Evolutionary conservation across 2,888 invertebrate species (phyloP), one percentile per base, ranked within the genome.

Genomic region (Trachelus tabidus): DNA sequence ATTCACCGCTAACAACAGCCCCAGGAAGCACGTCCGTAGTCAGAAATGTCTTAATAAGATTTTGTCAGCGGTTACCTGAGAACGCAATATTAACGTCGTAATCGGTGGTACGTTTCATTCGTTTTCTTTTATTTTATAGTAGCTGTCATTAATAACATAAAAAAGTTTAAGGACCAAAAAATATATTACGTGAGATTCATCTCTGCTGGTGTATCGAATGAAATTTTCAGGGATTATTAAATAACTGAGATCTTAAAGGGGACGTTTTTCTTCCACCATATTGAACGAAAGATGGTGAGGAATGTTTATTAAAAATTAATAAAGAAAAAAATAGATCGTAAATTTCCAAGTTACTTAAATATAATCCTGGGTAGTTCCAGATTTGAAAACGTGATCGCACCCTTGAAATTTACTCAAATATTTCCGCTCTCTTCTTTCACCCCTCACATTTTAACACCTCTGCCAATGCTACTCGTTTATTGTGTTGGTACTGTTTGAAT

Each of bases 321-420:
- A 2, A 40, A 40, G 15, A 40, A 15, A 40, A 40, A 40, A 15
- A 15, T 40, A 15, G 0, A 2, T 23, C 23, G 2, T 9, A 56
- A 80, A 85, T 79, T 76, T 76, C 78, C 81, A 77, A 81, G 81
- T 83, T 81, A 73, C 77, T 85, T 76, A 81, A 82, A 85, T 85
- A 77, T 85, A 85, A 69, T 69, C 79, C 79, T 9, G 23, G 9
- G 56, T 56, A 23, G 0, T 31, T 11, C 12, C n/a, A 23, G 79
- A 79, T 84, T 82, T 82, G 79, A 81, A 83, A 84, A 83, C 81
- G 77, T 75, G 82, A 85, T 75, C 80, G 75, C 69, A 77, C 77
- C 79, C 69, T 78, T 80, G 75, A 81, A 82, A 85, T 82, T 81
- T 79, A 74, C 69, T 73, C 76, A 85, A 82, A 81, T 81, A 82